Evolutionary conservation across 2,113 vertebrate genomes (phyloP).

Genomic region (Cynopterus brachyotis): DNA sequence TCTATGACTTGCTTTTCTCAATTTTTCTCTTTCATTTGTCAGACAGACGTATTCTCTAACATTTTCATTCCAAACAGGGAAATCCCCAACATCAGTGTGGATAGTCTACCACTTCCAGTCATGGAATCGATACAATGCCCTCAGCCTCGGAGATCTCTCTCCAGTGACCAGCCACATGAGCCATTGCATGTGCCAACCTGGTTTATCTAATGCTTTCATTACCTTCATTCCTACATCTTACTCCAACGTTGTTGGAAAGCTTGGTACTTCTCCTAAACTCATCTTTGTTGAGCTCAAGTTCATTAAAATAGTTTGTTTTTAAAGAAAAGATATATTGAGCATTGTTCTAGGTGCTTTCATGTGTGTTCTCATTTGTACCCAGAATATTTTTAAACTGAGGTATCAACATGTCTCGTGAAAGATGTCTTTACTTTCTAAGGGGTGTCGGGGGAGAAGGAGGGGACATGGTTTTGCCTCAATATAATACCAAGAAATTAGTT

Average conservation of each 20-base stretch:
- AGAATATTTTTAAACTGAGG: not conserved
- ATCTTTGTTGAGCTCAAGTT: not conserved
- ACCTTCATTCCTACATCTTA: not conserved
- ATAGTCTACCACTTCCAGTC: not conserved
- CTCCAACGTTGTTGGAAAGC: not conserved
- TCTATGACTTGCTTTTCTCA: not conserved
- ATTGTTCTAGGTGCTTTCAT: not conserved
- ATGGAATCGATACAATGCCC: accelerated
- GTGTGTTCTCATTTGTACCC: not conserved
- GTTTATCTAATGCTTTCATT: not conserved
- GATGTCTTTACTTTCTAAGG: not conserved
- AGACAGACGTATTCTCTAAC: not conserved
- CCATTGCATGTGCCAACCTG: not conserved
- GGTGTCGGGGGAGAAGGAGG: too few species aligned
- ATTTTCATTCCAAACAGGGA: not conserved
- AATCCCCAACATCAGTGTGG: not conserved
- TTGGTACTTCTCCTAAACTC: not conserved
- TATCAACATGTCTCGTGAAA: not conserved
- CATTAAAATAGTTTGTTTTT: not conserved
- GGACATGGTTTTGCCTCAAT: not conserved
- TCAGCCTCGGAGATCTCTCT: not conserved
- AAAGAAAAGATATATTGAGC: not conserved
- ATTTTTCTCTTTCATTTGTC: not conserved
- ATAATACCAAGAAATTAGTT: not conserved
- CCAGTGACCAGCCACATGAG: accelerated